Percentiles rank a stretch among this genome's conserved stretches.
Conservation (phyloP, 2,797 vertebrate genomes). For the Cottoperca gobio region DNA sequence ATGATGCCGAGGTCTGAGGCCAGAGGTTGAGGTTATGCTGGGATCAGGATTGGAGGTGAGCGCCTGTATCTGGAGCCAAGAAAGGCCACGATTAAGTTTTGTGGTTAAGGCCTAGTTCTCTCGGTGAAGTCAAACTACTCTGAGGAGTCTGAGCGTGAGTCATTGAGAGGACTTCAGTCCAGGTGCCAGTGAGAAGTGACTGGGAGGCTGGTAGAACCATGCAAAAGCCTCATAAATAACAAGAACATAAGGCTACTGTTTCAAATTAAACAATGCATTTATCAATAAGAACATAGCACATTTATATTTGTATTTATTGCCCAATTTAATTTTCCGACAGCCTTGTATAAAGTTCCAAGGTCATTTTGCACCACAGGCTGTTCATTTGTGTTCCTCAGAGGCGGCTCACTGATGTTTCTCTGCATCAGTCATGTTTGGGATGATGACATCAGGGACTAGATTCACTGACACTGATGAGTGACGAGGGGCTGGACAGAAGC, state of each 20-base stretch:
- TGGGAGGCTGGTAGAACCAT: too few species aligned
- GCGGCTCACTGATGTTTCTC: neutral
- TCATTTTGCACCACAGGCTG: constrained; percentile 1
- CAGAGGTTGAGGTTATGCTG: neutral
- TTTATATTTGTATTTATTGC: neutral
- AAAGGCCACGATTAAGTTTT: neutral
- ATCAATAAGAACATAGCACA: too few species aligned
- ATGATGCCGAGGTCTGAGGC: neutral
- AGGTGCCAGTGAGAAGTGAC: too few species aligned
- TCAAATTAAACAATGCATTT: too few species aligned
- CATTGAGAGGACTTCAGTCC: neutral
- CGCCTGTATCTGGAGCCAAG: neutral
- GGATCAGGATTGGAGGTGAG: neutral
- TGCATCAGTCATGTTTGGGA: constrained; percentile 29
- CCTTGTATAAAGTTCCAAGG: neutral
- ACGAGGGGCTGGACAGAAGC: constrained; percentile 20
- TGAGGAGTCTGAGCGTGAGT: neutral
- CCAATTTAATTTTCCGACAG: neutral
- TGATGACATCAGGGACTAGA: constrained; percentile 19
- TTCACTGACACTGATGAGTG: constrained; percentile 11
- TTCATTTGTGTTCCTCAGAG: constrained; percentile 7
- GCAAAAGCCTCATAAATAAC: too few species aligned
- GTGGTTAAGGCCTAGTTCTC: neutral
- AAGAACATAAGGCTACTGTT: too few species aligned
- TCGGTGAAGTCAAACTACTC: neutral